Percentiles rank a stretch among this genome's conserved stretches.
Evolutionary conservation across 2,113 vertebrate species (phyloP).

Genomic region (Microtus montanus): DNA sequence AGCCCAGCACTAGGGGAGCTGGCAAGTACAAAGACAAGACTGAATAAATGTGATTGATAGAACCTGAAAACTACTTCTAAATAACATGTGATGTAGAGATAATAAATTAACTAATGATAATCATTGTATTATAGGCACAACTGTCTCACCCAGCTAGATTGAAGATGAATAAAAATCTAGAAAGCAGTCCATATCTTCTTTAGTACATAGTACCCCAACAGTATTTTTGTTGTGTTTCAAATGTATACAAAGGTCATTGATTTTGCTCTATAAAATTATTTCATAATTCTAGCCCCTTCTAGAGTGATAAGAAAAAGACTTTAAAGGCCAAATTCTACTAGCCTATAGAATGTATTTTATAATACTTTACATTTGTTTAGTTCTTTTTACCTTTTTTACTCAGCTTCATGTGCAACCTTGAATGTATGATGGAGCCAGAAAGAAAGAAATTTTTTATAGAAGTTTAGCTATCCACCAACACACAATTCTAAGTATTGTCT

Average conservation of each 20-base stretch:
- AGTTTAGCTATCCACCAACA: background rate
- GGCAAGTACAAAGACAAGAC: background rate
- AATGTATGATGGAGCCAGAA: background rate
- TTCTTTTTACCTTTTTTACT: background rate
- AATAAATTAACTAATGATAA: background rate
- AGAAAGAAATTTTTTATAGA: background rate
- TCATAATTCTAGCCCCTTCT: background rate
- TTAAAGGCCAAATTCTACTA: conserved; percentile 34
- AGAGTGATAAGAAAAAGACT: conserved; percentile 2
- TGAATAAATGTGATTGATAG: background rate
- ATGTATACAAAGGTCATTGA: background rate
- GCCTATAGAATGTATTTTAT: background rate
- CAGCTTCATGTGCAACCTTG: background rate
- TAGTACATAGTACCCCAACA: background rate
- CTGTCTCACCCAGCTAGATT: background rate
- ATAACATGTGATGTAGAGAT: background rate
- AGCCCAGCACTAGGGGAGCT: background rate
- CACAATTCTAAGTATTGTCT: background rate
- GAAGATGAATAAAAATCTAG: conserved; percentile 26
- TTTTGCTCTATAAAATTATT: background rate
- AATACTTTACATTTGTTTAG: background rate
- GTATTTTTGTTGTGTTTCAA: conserved; percentile 1
- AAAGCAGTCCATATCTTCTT: background rate
- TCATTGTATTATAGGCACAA: background rate
- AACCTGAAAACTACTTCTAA: background rate